phyloP scores from a whole-genome alignment of 1,140 invertebrate genomes.

The Drosophila obscura region DNA sequence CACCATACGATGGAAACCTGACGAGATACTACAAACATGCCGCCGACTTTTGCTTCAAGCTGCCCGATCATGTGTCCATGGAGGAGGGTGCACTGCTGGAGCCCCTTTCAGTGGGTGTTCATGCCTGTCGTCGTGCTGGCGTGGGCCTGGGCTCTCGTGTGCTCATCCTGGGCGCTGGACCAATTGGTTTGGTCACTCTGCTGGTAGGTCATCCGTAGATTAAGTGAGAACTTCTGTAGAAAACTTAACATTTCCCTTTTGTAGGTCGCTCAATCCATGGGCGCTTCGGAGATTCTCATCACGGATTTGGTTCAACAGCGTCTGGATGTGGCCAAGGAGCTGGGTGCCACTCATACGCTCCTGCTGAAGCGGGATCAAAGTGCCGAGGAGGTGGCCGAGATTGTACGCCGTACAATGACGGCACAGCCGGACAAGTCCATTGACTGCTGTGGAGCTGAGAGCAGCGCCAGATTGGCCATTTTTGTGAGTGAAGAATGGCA shows the following conservation, averaged over 20 bases:
- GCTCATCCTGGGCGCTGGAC: slow-evolving; percentile 95
- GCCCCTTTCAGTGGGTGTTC: slow-evolving; percentile 95
- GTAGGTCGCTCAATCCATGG: slow-evolving; percentile 92
- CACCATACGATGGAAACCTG: slow-evolving; percentile 94
- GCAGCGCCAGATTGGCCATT: slow-evolving; percentile 90
- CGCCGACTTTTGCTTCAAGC: slow-evolving; percentile 96
- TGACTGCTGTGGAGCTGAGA: slow-evolving; percentile 94
- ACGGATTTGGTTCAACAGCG: slow-evolving; percentile 92
- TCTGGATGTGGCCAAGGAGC: slow-evolving; percentile 90
- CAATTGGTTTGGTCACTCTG: slow-evolving; percentile 94
- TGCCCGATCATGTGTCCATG: slow-evolving; percentile 94
- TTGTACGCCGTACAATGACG: slow-evolving; percentile 88
- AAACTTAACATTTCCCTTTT: neutral
- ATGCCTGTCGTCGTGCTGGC: slow-evolving; percentile 94
- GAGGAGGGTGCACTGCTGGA: slow-evolving; percentile 97
- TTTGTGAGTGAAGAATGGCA: slow-evolving; percentile 50
- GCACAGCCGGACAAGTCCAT: slow-evolving; percentile 90
- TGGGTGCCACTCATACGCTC: slow-evolving; percentile 92
- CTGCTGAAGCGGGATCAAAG: slow-evolving; percentile 85
- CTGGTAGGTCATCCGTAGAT: slow-evolving; percentile 84
- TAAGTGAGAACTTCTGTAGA: neutral
- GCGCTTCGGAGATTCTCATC: slow-evolving; percentile 92
- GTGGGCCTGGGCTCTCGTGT: slow-evolving; percentile 89
- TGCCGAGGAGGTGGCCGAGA: slow-evolving; percentile 86
- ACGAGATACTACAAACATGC: slow-evolving; percentile 93